Evolutionary conservation across 2,888 invertebrate species (phyloP), one percentile per base, ranked within the genome.

Genomic region (Dexiosoma caninum): DNA sequence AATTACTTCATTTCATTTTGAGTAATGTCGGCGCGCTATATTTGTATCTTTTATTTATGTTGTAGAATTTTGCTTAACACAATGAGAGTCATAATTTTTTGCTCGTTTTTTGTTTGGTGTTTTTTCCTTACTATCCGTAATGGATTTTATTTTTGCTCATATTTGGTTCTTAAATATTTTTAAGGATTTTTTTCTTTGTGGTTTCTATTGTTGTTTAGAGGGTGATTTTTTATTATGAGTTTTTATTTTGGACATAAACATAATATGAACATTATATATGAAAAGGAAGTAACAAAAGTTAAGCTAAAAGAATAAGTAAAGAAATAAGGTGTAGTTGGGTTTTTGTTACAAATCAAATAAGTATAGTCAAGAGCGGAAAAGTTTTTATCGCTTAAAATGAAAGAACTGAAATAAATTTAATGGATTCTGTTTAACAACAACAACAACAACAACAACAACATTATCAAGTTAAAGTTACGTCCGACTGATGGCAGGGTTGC

Each of bases 1-100:
- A 67, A 60, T 69, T 64, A 30, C 44, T 64, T 75, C 37, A 74
- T 79, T 75, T 79, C 62, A 74, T 74, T 62, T 59, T 8, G 4
- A 75, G 64, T 60, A 76, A 76, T 76, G 75, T 55, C 60, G 12
- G n/a, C 7, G n/a, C 7, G 30, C 21, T 74, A 37, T 37, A 62
- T 64, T 44, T 37, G 12, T 27, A 12, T 27, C n/a, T 46, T 27
- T 72, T 64, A 35, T 64, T 62, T 72, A 44, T 62, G 53, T 49
- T 72, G 57, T 35, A 32, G 42, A 72, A 42, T 62, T 42, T 42
- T 53, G 42, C 30, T 32, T 53, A 62, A 32, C 62, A 55, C 27
- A 32, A 30, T 21, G 16, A 42, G 42, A 42, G 35, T 21, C 21
- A 53, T 30, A 19, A 21, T 21, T 51, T 49, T n/a, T 30, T 14